Evolutionary conservation across 1,140 invertebrate genomes (phyloP), one percentile per base, ranked within the genome.

Genomic region (Calliopsis andreniformis): DNA sequence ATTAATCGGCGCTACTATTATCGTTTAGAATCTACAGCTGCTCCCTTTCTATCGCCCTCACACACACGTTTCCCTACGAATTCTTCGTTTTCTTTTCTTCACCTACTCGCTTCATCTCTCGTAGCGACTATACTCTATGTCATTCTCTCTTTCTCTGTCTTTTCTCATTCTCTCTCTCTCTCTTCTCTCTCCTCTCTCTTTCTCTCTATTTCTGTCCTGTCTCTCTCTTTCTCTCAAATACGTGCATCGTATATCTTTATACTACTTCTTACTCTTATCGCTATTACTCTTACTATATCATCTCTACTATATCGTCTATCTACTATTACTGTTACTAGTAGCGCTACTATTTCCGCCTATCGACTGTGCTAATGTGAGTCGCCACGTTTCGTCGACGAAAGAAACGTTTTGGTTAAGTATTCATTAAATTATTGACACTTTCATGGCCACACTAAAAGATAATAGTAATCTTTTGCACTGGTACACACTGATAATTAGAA

Each of bases 201-300:
- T 67, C 16, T 73, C 45, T 14, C 49, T 62, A 23, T 81, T 53
- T 78, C 42, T 61, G 16, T 67, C 70, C 76, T 73, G 25, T 69
- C 49, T 69, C 55, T 47, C 70, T 43, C 55, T 64, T 58, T 76
- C 62, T 71, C 67, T 77, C 78, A 70, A 82, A 66, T 80, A 64
- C 71, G 62, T 80, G 47, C 43, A 86, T 83, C 70, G 71, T 83
- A 81, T 80, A 79, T n/a, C 79, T 80, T 81, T 81, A 63, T 80
- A 80, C 72, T 76, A 80, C 61, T 81, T 75, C 62, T 62, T 81
- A 80, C 72, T 75, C 70, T 76, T 83, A 83, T 82, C 47, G 76
- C 59, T 85, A 84, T 70, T 82, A 82, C 59, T 85, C 63, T 85
- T 82, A 85, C 66, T 81, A 56, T 80, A 80, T 78, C 63, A 70